These are phyloP conservation scores for Acrossocheilus fasciatus DNA, from an alignment of 2,797 vertebrate species.

Conservation along the genomic window DNA sequence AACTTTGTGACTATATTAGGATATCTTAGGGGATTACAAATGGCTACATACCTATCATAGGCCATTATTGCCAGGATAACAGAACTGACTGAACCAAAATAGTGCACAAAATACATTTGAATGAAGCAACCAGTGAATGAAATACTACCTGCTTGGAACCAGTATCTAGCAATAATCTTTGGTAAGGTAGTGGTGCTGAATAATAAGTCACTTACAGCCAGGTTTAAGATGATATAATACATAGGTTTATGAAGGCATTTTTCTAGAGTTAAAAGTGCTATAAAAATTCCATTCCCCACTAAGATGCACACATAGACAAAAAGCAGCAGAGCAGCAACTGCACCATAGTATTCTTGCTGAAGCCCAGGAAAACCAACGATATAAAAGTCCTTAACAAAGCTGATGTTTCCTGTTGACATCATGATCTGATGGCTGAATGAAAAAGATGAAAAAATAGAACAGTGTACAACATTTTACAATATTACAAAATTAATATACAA, in stretches of 20 bases:
- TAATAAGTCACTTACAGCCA: constrained; percentile 70
- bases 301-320: constrained; percentile 70
- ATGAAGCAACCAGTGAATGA: constrained; percentile 73
- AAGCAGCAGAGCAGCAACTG: constrained; percentile 66
- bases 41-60: constrained; percentile 74
- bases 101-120: constrained; percentile 77
- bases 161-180: constrained; percentile 77
- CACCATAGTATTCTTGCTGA: constrained; percentile 61
- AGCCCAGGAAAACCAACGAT: constrained; percentile 78
- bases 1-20: too few relatives aligned
- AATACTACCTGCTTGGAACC: constrained; percentile 71
- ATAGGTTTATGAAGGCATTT: constrained; percentile 71
- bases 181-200: constrained; percentile 76
- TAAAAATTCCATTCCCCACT: constrained; percentile 68
- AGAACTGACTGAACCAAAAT: constrained; percentile 69
- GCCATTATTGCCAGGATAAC: constrained; percentile 74
- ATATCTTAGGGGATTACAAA: constrained; percentile 75
- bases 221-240: constrained; percentile 73
- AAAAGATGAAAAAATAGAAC: neutral
- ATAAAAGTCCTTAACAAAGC: constrained; percentile 70
- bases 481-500: neutral
- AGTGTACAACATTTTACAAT: neutral
- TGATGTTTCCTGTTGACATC: constrained; percentile 63
- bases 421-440: neutral
- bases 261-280: constrained; percentile 68